phyloP scores from a whole-genome alignment of 1,140 invertebrate genomes.

The Leptinotarsa texana region DNA sequence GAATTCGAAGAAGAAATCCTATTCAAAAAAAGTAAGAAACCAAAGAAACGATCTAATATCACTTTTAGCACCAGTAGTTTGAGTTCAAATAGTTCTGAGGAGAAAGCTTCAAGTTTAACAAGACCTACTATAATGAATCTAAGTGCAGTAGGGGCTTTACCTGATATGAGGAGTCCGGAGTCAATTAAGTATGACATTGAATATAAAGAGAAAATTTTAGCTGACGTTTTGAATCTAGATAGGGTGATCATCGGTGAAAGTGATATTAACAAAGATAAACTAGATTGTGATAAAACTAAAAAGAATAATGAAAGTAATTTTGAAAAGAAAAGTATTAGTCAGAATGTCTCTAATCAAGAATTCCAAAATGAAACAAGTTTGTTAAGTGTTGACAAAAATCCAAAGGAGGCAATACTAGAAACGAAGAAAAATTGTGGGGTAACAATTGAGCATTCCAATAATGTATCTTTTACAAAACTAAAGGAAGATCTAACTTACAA shows the following conservation, averaged over 20 bases:
- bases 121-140: conserved; percentile 54
- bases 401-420: not conserved
- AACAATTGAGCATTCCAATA: not conserved
- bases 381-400: not conserved
- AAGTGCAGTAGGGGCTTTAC: conserved; percentile 55
- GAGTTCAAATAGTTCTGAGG: conserved; percentile 47
- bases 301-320: not conserved
- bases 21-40: conserved; percentile 55
- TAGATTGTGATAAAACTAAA: not conserved
- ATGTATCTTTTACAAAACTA: not conserved
- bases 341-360: not conserved
- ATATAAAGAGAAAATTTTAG: conserved; percentile 60
- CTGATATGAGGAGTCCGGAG: conserved; percentile 58
- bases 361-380: not conserved
- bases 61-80: conserved; percentile 36
- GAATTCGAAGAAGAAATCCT: conserved; percentile 65
- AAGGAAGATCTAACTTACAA: not conserved
- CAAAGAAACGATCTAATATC: conserved; percentile 48
- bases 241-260: conserved; percentile 41
- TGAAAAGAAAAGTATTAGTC: not conserved
- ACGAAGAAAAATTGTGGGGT: not conserved
- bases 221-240: conserved; percentile 60
- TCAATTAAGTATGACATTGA: conserved; percentile 61
- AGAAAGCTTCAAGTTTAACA: conserved; percentile 32
- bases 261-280: conserved; percentile 10